A percentile compares a stretch with the other conserved stretches of the same genome.
phyloP scores from a whole-genome alignment of 2,113 vertebrate species.

The Probosciger aterrimus region DNA sequence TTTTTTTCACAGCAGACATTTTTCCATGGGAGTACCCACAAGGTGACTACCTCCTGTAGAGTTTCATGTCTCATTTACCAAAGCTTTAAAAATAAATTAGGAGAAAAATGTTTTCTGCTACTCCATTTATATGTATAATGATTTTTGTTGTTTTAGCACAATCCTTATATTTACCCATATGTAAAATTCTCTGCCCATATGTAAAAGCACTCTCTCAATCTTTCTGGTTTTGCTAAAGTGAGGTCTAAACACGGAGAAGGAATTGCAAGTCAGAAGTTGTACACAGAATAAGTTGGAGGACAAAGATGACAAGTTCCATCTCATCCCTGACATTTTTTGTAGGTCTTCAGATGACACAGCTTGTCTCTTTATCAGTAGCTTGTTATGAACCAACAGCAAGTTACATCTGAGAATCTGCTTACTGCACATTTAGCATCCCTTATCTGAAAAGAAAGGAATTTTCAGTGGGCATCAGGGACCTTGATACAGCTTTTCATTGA shows the following conservation, averaged over 20 bases:
- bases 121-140: background rate
- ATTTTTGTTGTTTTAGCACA: background rate
- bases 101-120: background rate
- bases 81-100: constrained; percentile 1
- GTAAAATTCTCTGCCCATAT: background rate
- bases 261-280: background rate
- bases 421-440: background rate
- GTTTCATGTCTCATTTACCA: constrained; percentile 5
- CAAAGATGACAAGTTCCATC: background rate
- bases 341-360: background rate
- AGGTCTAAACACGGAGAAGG: background rate
- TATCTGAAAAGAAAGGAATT: background rate
- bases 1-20: background rate
- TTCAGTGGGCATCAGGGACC: background rate
- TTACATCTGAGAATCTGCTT: background rate
- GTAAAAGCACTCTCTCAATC: background rate
- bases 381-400: background rate
- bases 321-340: background rate
- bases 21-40: background rate
- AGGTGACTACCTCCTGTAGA: background rate
- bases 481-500: background rate
- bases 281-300: background rate
- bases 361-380: background rate
- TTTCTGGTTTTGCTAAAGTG: background rate
- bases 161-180: background rate